phyloP scores from a whole-genome alignment of 92 coral and sea anemone genomes.

The Epizoanthus fatuus region DNA sequence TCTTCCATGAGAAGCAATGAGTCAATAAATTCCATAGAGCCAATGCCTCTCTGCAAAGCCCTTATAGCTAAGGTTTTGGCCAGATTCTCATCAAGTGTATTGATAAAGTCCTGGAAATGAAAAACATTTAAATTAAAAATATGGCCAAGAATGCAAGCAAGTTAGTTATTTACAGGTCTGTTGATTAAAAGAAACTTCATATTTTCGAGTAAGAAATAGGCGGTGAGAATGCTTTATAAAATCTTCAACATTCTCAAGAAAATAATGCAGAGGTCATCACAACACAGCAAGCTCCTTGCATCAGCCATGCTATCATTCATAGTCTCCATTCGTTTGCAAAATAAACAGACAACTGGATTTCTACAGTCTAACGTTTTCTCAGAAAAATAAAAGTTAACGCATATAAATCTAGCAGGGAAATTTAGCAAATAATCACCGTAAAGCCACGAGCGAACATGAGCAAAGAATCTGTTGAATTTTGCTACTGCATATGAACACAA shows the following conservation, averaged over 20 bases:
- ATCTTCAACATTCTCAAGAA: no score
- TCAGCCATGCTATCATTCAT: no score
- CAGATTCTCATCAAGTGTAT: conserved; percentile 19
- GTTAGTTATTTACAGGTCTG: no score
- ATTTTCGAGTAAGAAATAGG: no score
- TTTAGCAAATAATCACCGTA: conserved; percentile 19
- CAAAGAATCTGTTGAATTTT: conserved; percentile 26
- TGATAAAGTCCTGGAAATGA: conserved; percentile 16
- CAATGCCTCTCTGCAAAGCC: conserved; percentile 34
- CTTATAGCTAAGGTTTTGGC: conserved; percentile 31
- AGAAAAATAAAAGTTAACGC: neutral
- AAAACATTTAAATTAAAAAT: neutral
- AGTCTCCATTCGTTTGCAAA: no score
- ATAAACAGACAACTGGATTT: no score
- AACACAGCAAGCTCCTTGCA: no score
- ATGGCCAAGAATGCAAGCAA: no score
- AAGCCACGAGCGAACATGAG: neutral
- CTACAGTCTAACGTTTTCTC: no score
- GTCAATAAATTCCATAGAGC: conserved; percentile 28
- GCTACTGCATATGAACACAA: neutral
- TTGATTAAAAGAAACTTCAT: no score
- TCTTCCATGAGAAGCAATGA: conserved; percentile 23
- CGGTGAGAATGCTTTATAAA: no score
- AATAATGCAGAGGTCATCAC: no score
- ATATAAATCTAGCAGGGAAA: neutral